Conservation (phyloP, 2,888 invertebrate genomes). For the Hypsopygia costalis region DNA sequence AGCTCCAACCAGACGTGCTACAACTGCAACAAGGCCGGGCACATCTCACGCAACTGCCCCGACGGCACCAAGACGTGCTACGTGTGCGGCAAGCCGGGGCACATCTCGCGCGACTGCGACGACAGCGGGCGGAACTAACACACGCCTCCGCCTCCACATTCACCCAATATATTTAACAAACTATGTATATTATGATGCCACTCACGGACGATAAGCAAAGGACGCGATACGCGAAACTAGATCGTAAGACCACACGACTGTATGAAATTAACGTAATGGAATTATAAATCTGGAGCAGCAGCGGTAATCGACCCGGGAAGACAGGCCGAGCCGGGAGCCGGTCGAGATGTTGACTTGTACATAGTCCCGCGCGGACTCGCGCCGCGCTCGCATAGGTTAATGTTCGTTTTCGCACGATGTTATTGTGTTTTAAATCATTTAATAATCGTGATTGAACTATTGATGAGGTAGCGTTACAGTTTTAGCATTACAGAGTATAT, state of each 20-base stretch:
- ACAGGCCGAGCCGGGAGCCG: conserved; percentile 32
- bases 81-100: conserved; percentile 94
- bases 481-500: conserved; percentile 81
- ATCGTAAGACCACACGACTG: conserved; percentile 63
- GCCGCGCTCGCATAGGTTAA: conserved; percentile 57
- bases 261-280: conserved; percentile 68
- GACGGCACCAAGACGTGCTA: conserved; percentile 95
- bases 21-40: conserved; percentile 96
- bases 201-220: conserved; percentile 79
- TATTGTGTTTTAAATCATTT: conserved; percentile 80
- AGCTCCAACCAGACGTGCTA: conserved; percentile 91
- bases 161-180: conserved; percentile 43
- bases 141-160: conserved; percentile 34
- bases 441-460: conserved; percentile 78
- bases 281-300: conserved; percentile 69
- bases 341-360: conserved; percentile 65
- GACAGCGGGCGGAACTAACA: conserved; percentile 85
- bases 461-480: conserved; percentile 79
- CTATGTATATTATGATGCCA: conserved; percentile 75
- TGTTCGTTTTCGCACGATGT: conserved; percentile 76
- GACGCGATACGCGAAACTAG: conserved; percentile 66
- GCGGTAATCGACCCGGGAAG: too few species aligned
- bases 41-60: conserved; percentile 93
- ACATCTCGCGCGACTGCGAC: conserved; percentile 94
- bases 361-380: conserved; percentile 55